phyloP scores from a whole-genome alignment of 2,797 vertebrate species.

The Poecilia picta region DNA sequence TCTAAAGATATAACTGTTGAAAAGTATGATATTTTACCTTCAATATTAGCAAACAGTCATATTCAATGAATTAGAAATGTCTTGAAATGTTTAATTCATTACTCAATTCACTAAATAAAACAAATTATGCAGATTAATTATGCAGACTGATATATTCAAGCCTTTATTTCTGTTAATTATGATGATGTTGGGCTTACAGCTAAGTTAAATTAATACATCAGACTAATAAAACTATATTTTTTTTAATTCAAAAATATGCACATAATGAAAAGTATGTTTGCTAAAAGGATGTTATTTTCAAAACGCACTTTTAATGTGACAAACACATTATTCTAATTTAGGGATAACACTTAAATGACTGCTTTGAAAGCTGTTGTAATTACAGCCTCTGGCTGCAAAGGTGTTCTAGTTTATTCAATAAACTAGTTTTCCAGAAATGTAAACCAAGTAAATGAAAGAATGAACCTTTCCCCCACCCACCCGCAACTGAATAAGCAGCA shows the following conservation, averaged over 20 bases:
- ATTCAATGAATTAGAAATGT: neutral
- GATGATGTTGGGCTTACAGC: neutral
- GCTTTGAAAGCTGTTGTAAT: neutral
- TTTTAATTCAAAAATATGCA: neutral
- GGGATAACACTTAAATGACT: too few relatives aligned
- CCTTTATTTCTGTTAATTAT: neutral
- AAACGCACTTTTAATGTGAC: neutral
- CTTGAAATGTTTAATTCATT: neutral
- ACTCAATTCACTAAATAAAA: neutral
- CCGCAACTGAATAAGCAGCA: neutral
- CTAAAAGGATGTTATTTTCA: neutral
- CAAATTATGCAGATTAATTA: neutral
- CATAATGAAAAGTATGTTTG: neutral
- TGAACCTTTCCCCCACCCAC: too few relatives aligned
- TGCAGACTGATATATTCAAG: neutral
- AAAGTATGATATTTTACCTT: neutral
- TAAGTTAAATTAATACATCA: neutral
- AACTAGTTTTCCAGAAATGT: neutral
- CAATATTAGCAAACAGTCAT: neutral
- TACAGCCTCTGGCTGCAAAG: neutral
- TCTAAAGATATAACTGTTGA: neutral
- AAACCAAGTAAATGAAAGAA: neutral
- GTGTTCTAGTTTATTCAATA: neutral
- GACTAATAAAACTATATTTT: neutral
- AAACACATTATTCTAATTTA: neutral